phyloP scores from a whole-genome alignment of 2,113 vertebrate species.

The Fukomys damarensis region DNA sequence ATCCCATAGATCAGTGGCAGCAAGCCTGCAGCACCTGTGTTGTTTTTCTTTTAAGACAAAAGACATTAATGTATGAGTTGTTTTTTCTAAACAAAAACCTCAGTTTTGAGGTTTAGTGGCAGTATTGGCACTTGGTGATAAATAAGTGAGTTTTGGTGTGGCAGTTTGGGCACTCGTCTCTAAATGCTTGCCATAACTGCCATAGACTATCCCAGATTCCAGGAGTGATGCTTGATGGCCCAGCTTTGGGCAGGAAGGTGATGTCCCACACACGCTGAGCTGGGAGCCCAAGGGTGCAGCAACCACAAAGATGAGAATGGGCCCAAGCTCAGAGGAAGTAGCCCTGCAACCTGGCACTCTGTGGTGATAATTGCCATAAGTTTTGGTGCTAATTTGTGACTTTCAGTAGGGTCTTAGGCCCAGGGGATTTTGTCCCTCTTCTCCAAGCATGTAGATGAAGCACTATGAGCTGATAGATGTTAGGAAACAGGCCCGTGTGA shows the following conservation, averaged over 20 bases:
- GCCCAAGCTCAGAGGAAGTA: neutral
- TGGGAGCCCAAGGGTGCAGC: neutral
- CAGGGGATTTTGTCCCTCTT: neutral
- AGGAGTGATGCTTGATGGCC: neutral
- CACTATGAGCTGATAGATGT: neutral
- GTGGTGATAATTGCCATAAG: neutral
- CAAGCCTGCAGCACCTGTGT: fast-evolving
- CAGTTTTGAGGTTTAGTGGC: neutral
- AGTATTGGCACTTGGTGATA: neutral
- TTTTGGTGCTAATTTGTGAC: neutral
- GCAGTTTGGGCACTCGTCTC: neutral
- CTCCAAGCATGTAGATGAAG: neutral
- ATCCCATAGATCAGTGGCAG: neutral
- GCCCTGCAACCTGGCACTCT: neutral
- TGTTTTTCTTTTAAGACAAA: neutral
- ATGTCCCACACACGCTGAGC: neutral
- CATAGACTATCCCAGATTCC: neutral
- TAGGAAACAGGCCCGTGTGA: neutral
- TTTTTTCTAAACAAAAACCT: neutral
- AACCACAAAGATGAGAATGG: neutral
- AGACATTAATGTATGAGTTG: neutral
- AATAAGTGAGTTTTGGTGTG: neutral
- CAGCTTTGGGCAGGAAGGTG: neutral
- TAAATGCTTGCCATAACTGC: neutral
- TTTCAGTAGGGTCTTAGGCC: neutral